Evolutionary conservation across 2,888 invertebrate genomes (phyloP).

Genomic region (Synergus japonicus): DNA sequence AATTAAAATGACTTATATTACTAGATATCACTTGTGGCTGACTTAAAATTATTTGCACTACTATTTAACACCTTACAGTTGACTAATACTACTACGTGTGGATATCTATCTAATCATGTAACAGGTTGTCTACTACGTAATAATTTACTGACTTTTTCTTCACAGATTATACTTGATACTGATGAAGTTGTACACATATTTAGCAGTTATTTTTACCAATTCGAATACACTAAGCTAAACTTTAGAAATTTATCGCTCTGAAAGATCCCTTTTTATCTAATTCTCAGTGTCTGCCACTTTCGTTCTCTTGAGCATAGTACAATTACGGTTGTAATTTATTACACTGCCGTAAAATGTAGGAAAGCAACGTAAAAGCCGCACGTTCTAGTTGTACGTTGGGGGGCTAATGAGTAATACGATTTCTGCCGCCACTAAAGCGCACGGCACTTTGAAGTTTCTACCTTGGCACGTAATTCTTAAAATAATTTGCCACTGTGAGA

Average conservation of each 20-base stretch:
- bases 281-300: constrained; percentile 36
- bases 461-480: constrained; percentile 24
- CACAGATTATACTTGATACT: not conserved
- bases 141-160: not conserved
- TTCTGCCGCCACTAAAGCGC: constrained; percentile 16
- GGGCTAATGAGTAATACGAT: constrained; percentile 40
- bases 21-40: too few relatives aligned
- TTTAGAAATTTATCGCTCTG: constrained; percentile 24
- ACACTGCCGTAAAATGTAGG: constrained; percentile 33
- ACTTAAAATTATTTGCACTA: too few relatives aligned
- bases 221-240: not conserved
- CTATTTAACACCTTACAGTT: too few relatives aligned
- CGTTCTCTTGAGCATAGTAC: constrained; percentile 36
- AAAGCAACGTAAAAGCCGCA: constrained; percentile 28
- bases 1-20: too few relatives aligned
- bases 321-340: constrained; percentile 41
- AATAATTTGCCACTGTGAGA: constrained; percentile 12
- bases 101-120: not conserved
- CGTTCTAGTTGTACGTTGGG: constrained; percentile 33
- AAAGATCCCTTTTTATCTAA: constrained; percentile 27
- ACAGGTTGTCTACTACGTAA: not conserved
- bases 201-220: not conserved
- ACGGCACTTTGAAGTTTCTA: constrained; percentile 22
- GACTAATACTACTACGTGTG: too few relatives aligned
- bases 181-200: not conserved